A percentile compares a stretch with the other conserved stretches of the same genome.
phyloP scores from a whole-genome alignment of 1,140 invertebrate genomes.

The Anagrus nilaparvatae region DNA sequence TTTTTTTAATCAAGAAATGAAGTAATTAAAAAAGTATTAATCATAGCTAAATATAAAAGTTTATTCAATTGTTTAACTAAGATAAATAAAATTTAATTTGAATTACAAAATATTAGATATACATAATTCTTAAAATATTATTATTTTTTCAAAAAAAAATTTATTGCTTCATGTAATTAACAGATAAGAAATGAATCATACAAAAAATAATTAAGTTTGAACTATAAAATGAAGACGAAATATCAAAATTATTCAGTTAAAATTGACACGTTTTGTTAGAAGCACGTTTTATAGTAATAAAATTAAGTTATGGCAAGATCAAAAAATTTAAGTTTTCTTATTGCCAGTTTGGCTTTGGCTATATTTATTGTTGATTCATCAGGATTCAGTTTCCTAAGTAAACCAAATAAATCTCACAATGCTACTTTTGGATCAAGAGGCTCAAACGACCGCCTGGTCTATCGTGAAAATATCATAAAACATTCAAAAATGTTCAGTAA shows the following conservation, averaged over 20 bases:
- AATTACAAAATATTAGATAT: too few species aligned
- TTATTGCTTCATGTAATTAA: too few species aligned
- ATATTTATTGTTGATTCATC: neutral
- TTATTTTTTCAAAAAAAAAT: too few species aligned
- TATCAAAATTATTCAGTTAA: neutral
- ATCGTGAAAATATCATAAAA: conserved; percentile 18
- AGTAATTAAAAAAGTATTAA: too few species aligned
- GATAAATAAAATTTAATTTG: too few species aligned
- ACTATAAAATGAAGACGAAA: neutral
- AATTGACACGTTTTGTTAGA: neutral
- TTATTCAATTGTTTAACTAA: too few species aligned
- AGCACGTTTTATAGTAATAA: neutral
- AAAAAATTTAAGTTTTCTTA: neutral
- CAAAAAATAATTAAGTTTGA: too few species aligned
- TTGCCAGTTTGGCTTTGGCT: neutral
- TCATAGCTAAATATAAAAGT: too few species aligned
- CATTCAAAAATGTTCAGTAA: conserved; percentile 30
- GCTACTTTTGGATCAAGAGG: conserved; percentile 19
- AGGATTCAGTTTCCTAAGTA: neutral
- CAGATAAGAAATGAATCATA: too few species aligned
- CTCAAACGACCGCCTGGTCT: conserved; percentile 20
- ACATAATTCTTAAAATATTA: too few species aligned
- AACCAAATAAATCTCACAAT: conserved; percentile 19
- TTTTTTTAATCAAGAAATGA: too few species aligned
- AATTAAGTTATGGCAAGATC: neutral